phyloP scores from a whole-genome alignment of 2,113 vertebrate species.

The Laticauda colubrina region DNA sequence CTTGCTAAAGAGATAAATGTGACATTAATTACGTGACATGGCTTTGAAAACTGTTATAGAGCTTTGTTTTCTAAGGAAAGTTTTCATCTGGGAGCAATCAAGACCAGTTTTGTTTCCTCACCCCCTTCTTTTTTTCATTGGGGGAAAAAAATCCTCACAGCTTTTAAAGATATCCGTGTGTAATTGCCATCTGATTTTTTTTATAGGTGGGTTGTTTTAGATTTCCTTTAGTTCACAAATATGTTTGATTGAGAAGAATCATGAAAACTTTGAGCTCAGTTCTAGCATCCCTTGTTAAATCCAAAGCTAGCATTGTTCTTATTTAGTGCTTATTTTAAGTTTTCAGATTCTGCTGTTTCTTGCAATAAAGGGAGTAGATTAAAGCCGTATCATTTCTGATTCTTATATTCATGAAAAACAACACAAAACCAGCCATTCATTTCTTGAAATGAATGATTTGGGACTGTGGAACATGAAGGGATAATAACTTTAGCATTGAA shows the following conservation, averaged over 20 bases:
- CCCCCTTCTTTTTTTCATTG: neutral
- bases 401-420: neutral
- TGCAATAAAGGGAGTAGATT: fast-evolving
- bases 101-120: constrained; percentile 28
- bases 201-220: constrained; percentile 8
- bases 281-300: neutral
- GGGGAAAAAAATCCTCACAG: neutral
- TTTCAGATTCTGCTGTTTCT: neutral
- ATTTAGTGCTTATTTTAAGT: neutral
- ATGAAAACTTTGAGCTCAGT: neutral
- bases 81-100: constrained; percentile 66
- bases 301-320: neutral
- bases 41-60: constrained; percentile 64
- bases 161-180: constrained; percentile 56
- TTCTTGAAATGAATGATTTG: neutral
- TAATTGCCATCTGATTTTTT: constrained; percentile 58
- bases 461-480: neutral
- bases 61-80: constrained; percentile 28
- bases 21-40: constrained; percentile 65
- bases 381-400: fast-evolving
- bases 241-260: neutral
- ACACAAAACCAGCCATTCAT: neutral
- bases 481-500: neutral
- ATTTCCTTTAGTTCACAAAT: neutral
- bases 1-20: constrained; percentile 63